Conservation (phyloP, 1,140 invertebrate species). For the Dendrolimus kikuchii region DNA sequence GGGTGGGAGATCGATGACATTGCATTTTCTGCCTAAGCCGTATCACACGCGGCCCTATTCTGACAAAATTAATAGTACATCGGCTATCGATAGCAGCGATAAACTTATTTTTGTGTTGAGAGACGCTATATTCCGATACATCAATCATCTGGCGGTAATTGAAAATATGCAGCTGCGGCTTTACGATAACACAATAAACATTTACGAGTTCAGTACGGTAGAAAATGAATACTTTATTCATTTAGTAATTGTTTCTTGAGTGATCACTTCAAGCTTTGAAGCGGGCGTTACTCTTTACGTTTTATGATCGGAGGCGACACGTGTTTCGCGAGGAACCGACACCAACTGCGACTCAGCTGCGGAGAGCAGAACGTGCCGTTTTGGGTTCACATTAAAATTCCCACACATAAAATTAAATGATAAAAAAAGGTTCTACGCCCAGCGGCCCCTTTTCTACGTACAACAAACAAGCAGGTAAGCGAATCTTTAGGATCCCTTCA, state of each 20-base stretch:
- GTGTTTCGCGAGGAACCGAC: slow-evolving; percentile 45
- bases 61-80: slow-evolving; percentile 53
- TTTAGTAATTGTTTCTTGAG: neutral
- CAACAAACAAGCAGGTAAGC: slow-evolving; percentile 69
- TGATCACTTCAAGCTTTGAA: slow-evolving; percentile 1
- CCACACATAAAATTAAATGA: slow-evolving; percentile 63
- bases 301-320: slow-evolving; percentile 35
- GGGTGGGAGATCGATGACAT: slow-evolving; percentile 43
- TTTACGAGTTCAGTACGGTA: slow-evolving; percentile 9
- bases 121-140: slow-evolving; percentile 34
- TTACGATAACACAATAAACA: slow-evolving; percentile 29
- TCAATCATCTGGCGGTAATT: slow-evolving; percentile 55
- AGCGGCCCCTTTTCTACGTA: slow-evolving; percentile 53
- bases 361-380: slow-evolving; percentile 58
- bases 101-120: slow-evolving; percentile 50
- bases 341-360: slow-evolving; percentile 58
- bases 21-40: slow-evolving; percentile 35
- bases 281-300: slow-evolving; percentile 11
- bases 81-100: slow-evolving; percentile 46
- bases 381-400: slow-evolving; percentile 60
- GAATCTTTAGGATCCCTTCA: slow-evolving; percentile 57
- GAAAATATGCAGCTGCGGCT: slow-evolving; percentile 49
- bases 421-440: slow-evolving; percentile 52
- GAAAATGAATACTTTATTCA: slow-evolving; percentile 14
- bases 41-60: slow-evolving; percentile 20